A percentile compares a stretch with the other conserved stretches of the same genome.
Conservation (phyloP, 2,113 vertebrate genomes). For the Pseudorasbora parva region DNA sequence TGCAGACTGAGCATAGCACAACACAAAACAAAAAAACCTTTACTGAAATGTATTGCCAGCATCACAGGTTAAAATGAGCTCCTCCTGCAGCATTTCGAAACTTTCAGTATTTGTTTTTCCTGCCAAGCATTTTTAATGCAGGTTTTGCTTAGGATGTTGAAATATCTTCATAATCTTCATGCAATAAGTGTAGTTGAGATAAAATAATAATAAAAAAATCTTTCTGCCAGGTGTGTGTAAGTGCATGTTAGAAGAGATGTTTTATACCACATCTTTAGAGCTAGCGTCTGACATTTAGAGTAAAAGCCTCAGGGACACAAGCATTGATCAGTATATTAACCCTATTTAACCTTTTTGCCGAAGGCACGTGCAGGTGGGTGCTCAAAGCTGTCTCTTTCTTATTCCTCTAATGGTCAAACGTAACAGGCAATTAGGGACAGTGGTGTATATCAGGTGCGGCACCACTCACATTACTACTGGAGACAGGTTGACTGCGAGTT, state of each 20-base stretch:
- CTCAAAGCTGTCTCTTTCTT: slow-evolving; percentile 37
- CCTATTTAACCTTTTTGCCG: slow-evolving; percentile 41
- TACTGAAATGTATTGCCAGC: not conserved
- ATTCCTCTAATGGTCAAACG: slow-evolving; percentile 34
- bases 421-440: slow-evolving; percentile 13
- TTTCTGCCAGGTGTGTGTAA: not conserved
- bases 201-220: not conserved
- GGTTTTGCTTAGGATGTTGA: not conserved
- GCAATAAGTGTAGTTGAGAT: not conserved
- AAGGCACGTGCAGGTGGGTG: slow-evolving; percentile 4
- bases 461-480: slow-evolving; percentile 13
- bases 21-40: not conserved
- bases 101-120: not conserved
- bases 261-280: not conserved
- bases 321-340: slow-evolving; percentile 45
- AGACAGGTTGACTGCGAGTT: not conserved
- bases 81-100: not conserved
- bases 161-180: not conserved
- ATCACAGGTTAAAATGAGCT: slow-evolving; percentile 9
- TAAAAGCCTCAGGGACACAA: slow-evolving; percentile 28
- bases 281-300: slow-evolving; percentile 28
- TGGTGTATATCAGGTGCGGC: not conserved
- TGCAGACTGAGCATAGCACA: not conserved
- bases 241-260: slow-evolving; percentile 2
- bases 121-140: not conserved